Conservation (phyloP, 2,113 vertebrate species). For the Okapia johnstoni region DNA sequence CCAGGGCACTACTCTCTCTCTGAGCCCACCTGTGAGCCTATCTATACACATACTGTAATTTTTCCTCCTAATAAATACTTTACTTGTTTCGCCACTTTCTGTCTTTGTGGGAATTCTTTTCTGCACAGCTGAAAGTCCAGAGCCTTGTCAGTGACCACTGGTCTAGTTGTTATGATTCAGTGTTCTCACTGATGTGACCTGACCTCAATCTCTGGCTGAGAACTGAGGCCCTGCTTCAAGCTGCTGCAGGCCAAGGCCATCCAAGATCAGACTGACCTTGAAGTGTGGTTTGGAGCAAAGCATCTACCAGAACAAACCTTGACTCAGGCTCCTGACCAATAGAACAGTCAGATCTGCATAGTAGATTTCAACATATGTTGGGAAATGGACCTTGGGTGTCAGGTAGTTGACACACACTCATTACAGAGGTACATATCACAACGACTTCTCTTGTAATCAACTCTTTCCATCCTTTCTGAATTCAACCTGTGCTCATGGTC, state of each 20-base stretch:
- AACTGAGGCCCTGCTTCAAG: not conserved
- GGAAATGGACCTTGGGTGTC: not conserved
- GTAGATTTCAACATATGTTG: fast-evolving
- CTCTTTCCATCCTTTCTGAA: not conserved
- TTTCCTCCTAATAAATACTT: not conserved
- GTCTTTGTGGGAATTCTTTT: not conserved
- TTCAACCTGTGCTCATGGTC: not conserved
- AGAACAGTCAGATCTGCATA: not conserved
- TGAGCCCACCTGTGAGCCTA: not conserved
- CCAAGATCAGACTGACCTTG: not conserved
- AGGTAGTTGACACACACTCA: not conserved
- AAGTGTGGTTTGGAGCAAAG: not conserved
- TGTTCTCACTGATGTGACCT: not conserved
- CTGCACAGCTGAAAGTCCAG: not conserved
- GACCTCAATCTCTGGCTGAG: not conserved
- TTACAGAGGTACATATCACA: not conserved
- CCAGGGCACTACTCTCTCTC: not conserved
- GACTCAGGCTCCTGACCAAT: not conserved
- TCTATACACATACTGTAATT: not conserved
- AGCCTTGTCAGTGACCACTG: not conserved
- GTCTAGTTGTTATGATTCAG: not conserved
- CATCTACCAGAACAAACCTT: not conserved
- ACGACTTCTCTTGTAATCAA: not conserved
- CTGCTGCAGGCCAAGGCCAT: not conserved
- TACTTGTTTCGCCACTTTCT: not conserved